A percentile compares a stretch with the other conserved stretches of the same genome.
Evolutionary conservation across 2,797 vertebrate genomes (phyloP).

Genomic region (Enoplosus armatus): DNA sequence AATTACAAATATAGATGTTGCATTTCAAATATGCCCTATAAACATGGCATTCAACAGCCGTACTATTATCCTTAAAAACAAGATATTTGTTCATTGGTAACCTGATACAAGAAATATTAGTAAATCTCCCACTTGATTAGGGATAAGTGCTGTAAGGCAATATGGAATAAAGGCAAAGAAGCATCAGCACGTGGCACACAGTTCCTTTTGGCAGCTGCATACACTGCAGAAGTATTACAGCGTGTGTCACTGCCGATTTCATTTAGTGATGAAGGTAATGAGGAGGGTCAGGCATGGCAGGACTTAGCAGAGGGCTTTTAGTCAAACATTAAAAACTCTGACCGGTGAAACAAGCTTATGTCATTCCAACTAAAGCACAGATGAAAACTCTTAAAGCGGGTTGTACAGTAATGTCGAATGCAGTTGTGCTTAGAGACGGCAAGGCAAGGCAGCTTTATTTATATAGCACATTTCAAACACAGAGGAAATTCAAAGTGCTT

Average conservation of each 20-base stretch:
- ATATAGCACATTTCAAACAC: too few relatives aligned
- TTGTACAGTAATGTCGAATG: constrained; percentile 26
- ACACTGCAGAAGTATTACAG: constrained; percentile 38
- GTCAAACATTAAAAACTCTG: constrained; percentile 57
- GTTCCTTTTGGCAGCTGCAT: constrained; percentile 2
- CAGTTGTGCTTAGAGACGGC: constrained; percentile 27
- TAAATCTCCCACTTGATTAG: neutral
- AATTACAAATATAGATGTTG: neutral
- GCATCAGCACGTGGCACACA: neutral
- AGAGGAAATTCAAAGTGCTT: too few relatives aligned
- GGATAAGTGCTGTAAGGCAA: neutral
- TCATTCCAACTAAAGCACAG: constrained; percentile 45
- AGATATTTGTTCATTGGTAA: neutral
- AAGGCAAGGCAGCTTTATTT: too few relatives aligned
- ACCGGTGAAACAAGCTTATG: constrained; percentile 53
- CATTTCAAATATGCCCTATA: neutral
- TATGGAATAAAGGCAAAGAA: constrained; percentile 8
- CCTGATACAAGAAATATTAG: neutral
- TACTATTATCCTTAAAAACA: neutral
- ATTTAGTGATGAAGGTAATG: constrained; percentile 54
- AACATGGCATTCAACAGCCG: neutral
- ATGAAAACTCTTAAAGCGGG: constrained; percentile 15
- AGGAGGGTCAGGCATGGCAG: constrained; percentile 48
- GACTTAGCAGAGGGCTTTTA: constrained; percentile 56
- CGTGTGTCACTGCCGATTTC: constrained; percentile 43